Evolutionary conservation across 2,797 vertebrate genomes (phyloP).

Genomic region (Geotrypetes seraphini): DNA sequence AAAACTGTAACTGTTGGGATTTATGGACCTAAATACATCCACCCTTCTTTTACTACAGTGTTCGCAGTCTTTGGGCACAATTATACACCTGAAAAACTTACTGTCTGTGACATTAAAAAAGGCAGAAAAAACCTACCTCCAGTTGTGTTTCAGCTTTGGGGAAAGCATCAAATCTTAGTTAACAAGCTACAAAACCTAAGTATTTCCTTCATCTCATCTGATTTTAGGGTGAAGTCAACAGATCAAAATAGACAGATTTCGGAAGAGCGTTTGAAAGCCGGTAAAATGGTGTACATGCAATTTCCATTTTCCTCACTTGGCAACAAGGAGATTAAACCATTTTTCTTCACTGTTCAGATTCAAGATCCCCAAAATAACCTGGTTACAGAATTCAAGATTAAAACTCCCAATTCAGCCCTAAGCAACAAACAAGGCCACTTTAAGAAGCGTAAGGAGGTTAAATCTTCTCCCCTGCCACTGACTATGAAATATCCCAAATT

Average conservation of each 20-base stretch:
- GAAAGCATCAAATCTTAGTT: conserved; percentile 70
- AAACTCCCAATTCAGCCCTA: conserved; percentile 69
- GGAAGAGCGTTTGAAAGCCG: conserved; percentile 63
- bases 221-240: conserved; percentile 67
- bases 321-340: conserved; percentile 58
- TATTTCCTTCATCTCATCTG: conserved; percentile 53
- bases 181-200: conserved; percentile 65
- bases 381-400: conserved; percentile 63
- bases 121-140: conserved; percentile 70
- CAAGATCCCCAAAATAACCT: conserved; percentile 38
- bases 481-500: conserved; percentile 64
- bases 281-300: conserved; percentile 66
- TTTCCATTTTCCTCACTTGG: conserved; percentile 64
- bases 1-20: conserved; percentile 73
- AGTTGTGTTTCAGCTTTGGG: conserved; percentile 87
- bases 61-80: conserved; percentile 77
- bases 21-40: conserved; percentile 89
- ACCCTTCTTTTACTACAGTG: conserved; percentile 81
- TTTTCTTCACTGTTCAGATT: conserved; percentile 66
- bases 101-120: conserved; percentile 68
- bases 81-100: conserved; percentile 75
- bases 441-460: conserved; percentile 53
- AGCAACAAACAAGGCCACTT: conserved; percentile 40
- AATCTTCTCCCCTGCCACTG: conserved; percentile 50
- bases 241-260: conserved; percentile 67